Evolutionary conservation across 2,113 vertebrate species (phyloP).

Genomic region (Poeciliopsis retropinna): DNA sequence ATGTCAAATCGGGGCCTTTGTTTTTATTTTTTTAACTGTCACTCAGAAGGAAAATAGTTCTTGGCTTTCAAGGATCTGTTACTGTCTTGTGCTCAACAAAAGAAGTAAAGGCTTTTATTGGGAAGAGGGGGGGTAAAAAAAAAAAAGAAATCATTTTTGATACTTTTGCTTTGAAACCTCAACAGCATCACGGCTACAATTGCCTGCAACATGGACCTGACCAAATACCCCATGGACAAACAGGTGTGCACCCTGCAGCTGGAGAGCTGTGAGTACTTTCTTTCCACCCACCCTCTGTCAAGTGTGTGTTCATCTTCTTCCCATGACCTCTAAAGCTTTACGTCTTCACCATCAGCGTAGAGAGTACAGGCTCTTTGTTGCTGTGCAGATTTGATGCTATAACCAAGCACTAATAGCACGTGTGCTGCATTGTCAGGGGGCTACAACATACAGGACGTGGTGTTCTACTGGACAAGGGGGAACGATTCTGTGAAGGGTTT

Average conservation of each 20-base stretch:
- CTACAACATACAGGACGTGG: constrained; percentile 90
- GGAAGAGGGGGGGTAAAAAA: too few relatives aligned
- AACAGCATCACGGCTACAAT: constrained; percentile 89
- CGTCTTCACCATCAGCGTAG: constrained; percentile 9
- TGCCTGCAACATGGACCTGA: constrained; percentile 92
- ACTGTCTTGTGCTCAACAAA: not conserved
- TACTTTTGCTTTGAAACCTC: constrained; percentile 13
- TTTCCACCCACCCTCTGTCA: constrained; percentile 15
- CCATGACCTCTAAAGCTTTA: constrained; percentile 18
- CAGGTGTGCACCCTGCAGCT: constrained; percentile 92
- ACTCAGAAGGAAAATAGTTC: not conserved
- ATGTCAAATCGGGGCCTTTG: not conserved
- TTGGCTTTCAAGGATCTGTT: constrained; percentile 9
- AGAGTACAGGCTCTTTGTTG: constrained; percentile 32
- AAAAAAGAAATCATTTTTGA: not conserved
- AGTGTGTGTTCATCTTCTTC: constrained; percentile 7
- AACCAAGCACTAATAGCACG: not conserved
- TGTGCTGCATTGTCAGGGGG: constrained; percentile 80
- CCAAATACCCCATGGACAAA: constrained; percentile 93
- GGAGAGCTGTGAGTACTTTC: constrained; percentile 89
- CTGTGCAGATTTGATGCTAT: not conserved
- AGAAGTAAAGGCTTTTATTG: not conserved
- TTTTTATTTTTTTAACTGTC: not conserved
- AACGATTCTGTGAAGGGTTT: constrained; percentile 90
- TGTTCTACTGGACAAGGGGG: constrained; percentile 91